Base-by-base conservation (phyloP, 2,888 invertebrate species). In the Physocephala rufipes region DNA sequence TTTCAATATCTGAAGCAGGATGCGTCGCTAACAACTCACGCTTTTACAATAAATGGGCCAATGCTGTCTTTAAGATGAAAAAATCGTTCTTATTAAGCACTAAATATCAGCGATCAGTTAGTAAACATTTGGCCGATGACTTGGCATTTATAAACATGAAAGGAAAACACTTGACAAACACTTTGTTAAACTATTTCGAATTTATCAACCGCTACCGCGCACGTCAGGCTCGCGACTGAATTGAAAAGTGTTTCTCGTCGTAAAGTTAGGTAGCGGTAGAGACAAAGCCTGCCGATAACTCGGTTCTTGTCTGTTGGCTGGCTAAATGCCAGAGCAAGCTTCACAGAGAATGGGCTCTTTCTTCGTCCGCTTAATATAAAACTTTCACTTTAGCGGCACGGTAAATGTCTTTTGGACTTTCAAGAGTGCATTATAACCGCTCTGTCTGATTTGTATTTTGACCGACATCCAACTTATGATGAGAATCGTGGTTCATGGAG, bases 321-420 rank as follows among this genome's bases (percentile, higher is more conserved):
- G 55, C 55, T 45, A 47, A 26, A 47, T 16, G 45, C 47, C 55
- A 16, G 28, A 16, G 51, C 43, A n/a, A 49, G 59, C 19, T 49
- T 28, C 24, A 51, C 68, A 61, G 62, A 62, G 61, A 68, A 68
- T 62, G 68, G 68, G 49, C 73, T 67, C 73, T 70, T 65, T 36
- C 5, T 36, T 70, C 55, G 73, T 64, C 47, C 59, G 58, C 21
- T 67, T 58, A 70, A 67, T 16, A 9, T 70, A 64, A 74, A 83
- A 83, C 82, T 83, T 83, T 83, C 82, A 83, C 82, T 83, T 83
- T 83, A 83, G 80, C 82, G 76, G 78, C 47, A 15, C 19, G 28
- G 13, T 28, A n/a, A 28, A 19, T 28, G 24, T 28, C 21, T n/a
- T 12, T 28, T 13, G 21, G 16, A 58, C 55, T 64, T 65, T 65